Evolutionary conservation across 2,113 vertebrate genomes (phyloP), one percentile per base, ranked within the genome.

Genomic region (Paratilapia polleni): DNA sequence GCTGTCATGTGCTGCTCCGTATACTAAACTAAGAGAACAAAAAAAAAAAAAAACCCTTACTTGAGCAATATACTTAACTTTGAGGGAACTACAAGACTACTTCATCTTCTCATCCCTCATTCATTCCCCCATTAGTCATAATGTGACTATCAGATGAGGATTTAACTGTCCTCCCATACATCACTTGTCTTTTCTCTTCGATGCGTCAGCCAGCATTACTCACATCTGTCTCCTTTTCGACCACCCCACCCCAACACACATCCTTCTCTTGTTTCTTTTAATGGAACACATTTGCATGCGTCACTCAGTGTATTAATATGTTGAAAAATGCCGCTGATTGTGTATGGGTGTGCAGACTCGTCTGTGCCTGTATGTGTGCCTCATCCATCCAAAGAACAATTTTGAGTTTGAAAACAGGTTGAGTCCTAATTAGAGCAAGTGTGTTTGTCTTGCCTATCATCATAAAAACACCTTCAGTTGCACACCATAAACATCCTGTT

Each of bases 281-380:
- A 80, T 88, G 59, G 85, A 83, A 63, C 79, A 63, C 91, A 93
- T 93, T 92, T 89, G 87, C 92, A 91, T 92, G 61, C 4, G 14
- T 89, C 90, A 75, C 77, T 87, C 76, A 34, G 6, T 12, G 34
- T 78, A 78, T 87, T 85, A 80, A 81, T 47, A 66, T 2, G 6
- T 74, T 84, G 85, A 26, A 88, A 62, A 63, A 20, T 43, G 36
- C 54, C 0, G 4, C 58, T 52, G 12, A 60, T 54, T 52, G 43
- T 8, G 80, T 56, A 26, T 14, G 11, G 17, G 28, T 78, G 56
- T 36, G 10, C 26, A 28, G 7, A 5, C 26, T 14, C 2, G 26
- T 17, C 26, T 52, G 43, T 13, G 17, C 17, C 6, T 4, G 66
- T 20, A 0, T 31, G 47, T 13, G 9, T 5, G 11, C 28, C 7